A percentile compares a stretch with the other conserved stretches of the same genome.
Evolutionary conservation across 2,113 vertebrate species (phyloP).

Genomic region (Oreochromis niloticus): DNA sequence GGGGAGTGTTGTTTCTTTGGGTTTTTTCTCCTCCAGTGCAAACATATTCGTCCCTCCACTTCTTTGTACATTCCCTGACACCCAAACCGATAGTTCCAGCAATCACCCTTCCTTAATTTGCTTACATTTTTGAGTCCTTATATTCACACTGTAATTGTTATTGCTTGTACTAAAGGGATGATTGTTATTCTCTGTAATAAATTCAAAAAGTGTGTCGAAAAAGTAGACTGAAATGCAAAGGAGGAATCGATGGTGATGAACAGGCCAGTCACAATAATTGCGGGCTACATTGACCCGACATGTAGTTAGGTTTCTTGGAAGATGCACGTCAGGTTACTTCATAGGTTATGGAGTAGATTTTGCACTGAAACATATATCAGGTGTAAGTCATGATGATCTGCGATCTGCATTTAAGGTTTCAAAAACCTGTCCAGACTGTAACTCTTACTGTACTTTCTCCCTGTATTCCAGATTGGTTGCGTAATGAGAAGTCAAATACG

Average conservation of each 20-base stretch:
- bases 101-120: too few species aligned
- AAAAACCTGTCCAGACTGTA: neutral
- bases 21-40: too few species aligned
- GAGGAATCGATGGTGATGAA: neutral
- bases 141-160: too few species aligned
- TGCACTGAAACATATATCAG: neutral
- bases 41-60: too few species aligned
- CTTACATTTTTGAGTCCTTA: too few species aligned
- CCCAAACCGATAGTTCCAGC: too few species aligned
- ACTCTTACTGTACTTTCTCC: neutral
- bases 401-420: neutral
- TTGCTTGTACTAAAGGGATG: too few species aligned
- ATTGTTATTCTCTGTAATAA: too few species aligned
- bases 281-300: neutral
- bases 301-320: neutral
- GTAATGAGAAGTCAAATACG: slow-evolving; percentile 47
- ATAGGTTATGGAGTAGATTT: neutral
- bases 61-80: too few species aligned
- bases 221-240: too few species aligned
- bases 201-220: too few species aligned
- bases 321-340: neutral
- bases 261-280: accelerated
- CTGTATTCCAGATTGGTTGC: slow-evolving; percentile 34
- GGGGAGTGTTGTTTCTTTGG: too few species aligned
- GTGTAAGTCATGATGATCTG: neutral